Evolutionary conservation across 2,888 invertebrate genomes (phyloP), one percentile per base, ranked within the genome.

Genomic region (Oscheius sp.): DNA sequence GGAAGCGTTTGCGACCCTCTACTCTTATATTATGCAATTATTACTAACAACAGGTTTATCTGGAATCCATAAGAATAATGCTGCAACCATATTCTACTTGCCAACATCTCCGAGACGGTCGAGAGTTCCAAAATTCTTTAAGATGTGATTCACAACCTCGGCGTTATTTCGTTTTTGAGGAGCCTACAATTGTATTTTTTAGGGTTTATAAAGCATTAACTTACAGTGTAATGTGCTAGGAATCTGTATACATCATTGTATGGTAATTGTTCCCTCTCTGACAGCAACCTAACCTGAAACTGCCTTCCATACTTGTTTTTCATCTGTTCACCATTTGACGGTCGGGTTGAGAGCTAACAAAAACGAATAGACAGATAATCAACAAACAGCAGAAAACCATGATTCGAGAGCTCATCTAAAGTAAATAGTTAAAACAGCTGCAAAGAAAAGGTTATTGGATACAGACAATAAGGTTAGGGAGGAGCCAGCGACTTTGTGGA

Each of bases 101-200:
- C 84, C 84, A 56, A 84, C 80, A 68, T 84, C 83, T 47, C 82
- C 82, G 33, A 84, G 77, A 44, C 84, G 75, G 68, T 82, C 82
- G 44, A 84, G 69, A 6, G 80, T 74, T 36, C 80, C 78, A 54
- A 83, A 84, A 20, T 54, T 54, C 32, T 54, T 54, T 20, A 84
- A 68, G 36, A 84, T 84, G 69, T 85, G 84, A 51, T 85, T 85
- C 44, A 85, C 85, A 32, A 85, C 77, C 63, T 80, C 80, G 12
- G 80, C 80, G 45, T 80, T 80, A 68, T 80, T 80, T 9, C 80
- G 64, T 57, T 80, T 80, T 30, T 67, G 67, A 14, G 59, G 67
- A 28, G 32, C 67, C 65, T 65, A 44, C 6, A 51, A 17, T n/a
- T 14, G 9, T 14, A 9, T 17, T 2, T 32, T 36, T 38, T 1